Percentiles rank a stretch among this genome's conserved stretches.
Evolutionary conservation across 2,113 vertebrate species (phyloP).

Genomic region (Rousettus leschenaultii): DNA sequence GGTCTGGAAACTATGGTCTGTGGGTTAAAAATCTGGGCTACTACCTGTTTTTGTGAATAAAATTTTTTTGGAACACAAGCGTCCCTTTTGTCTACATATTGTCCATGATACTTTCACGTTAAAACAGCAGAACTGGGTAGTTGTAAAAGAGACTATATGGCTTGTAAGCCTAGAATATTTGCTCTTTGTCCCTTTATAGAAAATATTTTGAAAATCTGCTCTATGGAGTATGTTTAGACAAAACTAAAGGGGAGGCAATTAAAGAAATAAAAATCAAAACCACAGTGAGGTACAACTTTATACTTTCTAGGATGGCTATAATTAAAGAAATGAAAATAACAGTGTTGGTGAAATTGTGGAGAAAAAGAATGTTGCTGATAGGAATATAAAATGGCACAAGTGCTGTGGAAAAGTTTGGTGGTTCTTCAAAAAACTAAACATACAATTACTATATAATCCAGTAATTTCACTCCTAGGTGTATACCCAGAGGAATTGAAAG

Average conservation of each 20-base stretch:
- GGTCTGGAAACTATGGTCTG: not conserved
- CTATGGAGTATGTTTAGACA: not conserved
- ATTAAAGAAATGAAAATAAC: not conserved
- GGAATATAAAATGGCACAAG: not conserved
- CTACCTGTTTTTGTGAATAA: not conserved
- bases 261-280: not conserved
- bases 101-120: not conserved
- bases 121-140: not conserved
- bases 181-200: not conserved
- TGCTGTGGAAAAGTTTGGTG: not conserved
- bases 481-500: not conserved
- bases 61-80: not conserved
- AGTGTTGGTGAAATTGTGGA: not conserved
- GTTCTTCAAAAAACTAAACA: not conserved
- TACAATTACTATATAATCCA: too few relatives aligned
- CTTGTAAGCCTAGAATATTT: not conserved
- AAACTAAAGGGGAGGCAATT: not conserved
- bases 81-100: not conserved
- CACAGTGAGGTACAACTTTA: not conserved
- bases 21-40: not conserved
- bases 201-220: not conserved
- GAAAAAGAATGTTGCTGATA: not conserved
- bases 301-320: not conserved
- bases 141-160: not conserved
- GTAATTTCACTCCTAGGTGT: too few relatives aligned